These are phyloP conservation scores for Meandrusa payeni DNA, from an alignment of 2,888 invertebrate species.

Conservation along the genomic window DNA sequence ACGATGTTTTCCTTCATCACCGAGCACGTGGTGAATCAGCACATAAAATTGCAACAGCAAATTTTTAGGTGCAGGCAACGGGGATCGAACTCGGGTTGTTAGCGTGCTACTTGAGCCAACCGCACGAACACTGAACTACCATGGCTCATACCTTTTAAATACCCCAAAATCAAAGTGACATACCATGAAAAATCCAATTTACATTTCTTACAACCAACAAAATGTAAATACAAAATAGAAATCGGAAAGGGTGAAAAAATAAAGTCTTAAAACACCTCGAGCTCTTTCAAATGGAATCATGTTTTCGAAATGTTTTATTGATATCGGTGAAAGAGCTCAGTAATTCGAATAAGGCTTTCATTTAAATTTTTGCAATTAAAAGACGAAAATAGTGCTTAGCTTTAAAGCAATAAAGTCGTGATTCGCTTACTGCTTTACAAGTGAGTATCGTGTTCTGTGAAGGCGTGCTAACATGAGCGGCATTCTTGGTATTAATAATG, in stretches of 20 bases:
- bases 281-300: conserved; percentile 52
- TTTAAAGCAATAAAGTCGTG: background rate
- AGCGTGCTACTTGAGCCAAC: too few species aligned
- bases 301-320: conserved; percentile 61
- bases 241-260: conserved; percentile 3
- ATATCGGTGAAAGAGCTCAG: conserved; percentile 48
- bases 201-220: background rate
- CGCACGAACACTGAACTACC: too few species aligned
- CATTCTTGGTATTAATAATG: conserved; percentile 38
- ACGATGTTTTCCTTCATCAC: too few species aligned
- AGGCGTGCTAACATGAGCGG: conserved; percentile 21
- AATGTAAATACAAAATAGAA: background rate
- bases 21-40: too few species aligned
- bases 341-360: conserved; percentile 52
- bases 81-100: too few species aligned
- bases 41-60: too few species aligned
- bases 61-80: too few species aligned
- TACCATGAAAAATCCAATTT: background rate
- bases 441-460: conserved; percentile 7
- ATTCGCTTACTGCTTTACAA: accelerated
- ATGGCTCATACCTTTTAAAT: too few species aligned
- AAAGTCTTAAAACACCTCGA: conserved; percentile 15
- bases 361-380: conserved; percentile 11
- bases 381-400: conserved; percentile 30
- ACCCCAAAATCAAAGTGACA: too few species aligned